Evolutionary conservation across 92 coral and sea anemone genomes (phyloP), one percentile per base, ranked within the genome.

Genomic region (Galaxea fascicularis): DNA sequence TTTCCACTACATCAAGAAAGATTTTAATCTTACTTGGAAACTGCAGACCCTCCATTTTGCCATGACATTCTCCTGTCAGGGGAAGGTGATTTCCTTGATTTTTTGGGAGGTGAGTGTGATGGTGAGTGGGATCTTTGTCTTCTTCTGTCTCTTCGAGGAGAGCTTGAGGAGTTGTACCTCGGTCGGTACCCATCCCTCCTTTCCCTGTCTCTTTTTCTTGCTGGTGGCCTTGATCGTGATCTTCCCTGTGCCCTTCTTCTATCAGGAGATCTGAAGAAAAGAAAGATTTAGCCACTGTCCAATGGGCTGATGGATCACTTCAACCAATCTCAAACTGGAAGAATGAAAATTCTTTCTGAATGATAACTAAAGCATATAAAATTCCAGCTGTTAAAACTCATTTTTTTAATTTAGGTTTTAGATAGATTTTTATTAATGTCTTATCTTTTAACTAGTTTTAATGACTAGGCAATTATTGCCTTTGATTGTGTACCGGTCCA

Each of bases 11-110:
- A 9, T 12, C 11, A 14, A 27, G 14, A 0, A 0, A 13, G 9
- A 35, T 6, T 7, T 39, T 65, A 56, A 51, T 30, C 91, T 77
- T 88, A 96, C 98, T 89, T 96, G 4, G 96, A 88, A 21, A 84
- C 82, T 51, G 89, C 90, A 16, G 96, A 87, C 16, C 94, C 93
- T 24, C 93, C 76, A 20, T 77, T 65, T 66, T 84, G 85, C 70
- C 86, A 73, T 71, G 62, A 8, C 28, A 60, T 65, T 4, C 73
- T 77, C 64, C 82, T 76, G 45, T 22, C 66, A 25, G 95, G 95
- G 1, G 78, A 79, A 41, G 87, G 76, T 14, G 90, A 82, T 58
- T 85, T 89, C 63, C 78, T 82, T 22, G 80, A 65, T 68, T 63
- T 92, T 51, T 46, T 74, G 14, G 92, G 84, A 47, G 94, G 90